These are phyloP conservation scores for Philaenus spumarius DNA, from an alignment of 1,140 invertebrate genomes.

Conservation along the genomic window DNA sequence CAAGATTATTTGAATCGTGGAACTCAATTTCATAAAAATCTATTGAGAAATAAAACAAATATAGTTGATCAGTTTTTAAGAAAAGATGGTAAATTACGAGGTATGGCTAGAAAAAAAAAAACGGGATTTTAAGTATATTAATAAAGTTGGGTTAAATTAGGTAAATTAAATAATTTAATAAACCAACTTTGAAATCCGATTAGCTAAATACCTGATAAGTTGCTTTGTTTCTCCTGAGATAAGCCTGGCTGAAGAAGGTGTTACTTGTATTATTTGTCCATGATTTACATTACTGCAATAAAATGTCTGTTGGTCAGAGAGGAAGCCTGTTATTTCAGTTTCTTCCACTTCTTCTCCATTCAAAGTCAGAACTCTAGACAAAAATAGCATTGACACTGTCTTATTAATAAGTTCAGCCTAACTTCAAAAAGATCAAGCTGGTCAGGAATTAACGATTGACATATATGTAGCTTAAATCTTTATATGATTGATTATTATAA, in stretches of 20 bases:
- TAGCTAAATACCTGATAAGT: constrained; percentile 45
- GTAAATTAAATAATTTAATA: too few species aligned
- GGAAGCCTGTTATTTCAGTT: constrained; percentile 84
- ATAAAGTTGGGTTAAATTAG: too few species aligned
- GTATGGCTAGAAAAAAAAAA: too few species aligned
- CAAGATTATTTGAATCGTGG: too few species aligned
- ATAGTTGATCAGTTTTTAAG: too few species aligned
- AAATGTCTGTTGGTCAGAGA: constrained; percentile 87
- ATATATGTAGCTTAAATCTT: not conserved
- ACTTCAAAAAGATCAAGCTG: not conserved
- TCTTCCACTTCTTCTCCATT: constrained; percentile 68
- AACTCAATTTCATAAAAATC: too few species aligned
- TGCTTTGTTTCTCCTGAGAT: constrained; percentile 58
- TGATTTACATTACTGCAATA: constrained; percentile 83
- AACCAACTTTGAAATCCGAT: too few species aligned
- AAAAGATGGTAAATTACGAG: too few species aligned
- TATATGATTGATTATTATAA: not conserved
- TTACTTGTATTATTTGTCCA: constrained; percentile 79
- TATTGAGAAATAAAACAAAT: too few species aligned
- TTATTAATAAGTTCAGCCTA: not conserved
- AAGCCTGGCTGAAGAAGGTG: constrained; percentile 60
- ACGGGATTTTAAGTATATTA: too few species aligned
- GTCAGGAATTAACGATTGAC: too few species aligned
- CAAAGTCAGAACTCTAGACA: constrained; percentile 26
- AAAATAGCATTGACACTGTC: too few species aligned